Evolutionary conservation across 2,888 invertebrate species (phyloP).

Genomic region (Drosophila melanocephala): DNA sequence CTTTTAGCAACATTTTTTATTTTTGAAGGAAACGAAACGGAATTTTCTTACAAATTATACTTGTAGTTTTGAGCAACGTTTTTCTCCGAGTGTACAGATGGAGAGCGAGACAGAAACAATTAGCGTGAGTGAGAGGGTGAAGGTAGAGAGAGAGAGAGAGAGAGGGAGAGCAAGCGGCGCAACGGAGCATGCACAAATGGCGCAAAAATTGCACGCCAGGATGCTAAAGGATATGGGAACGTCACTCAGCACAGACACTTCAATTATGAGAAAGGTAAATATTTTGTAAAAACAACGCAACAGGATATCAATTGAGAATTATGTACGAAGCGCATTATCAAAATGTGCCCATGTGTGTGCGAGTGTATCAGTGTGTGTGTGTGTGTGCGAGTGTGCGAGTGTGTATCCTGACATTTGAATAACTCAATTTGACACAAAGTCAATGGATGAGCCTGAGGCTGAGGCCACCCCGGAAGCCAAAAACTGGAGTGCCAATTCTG

Average conservation of each 20-base stretch:
- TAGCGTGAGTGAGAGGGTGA: not conserved
- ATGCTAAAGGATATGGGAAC: conserved; percentile 55
- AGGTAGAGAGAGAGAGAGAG: not conserved
- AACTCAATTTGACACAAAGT: conserved; percentile 81
- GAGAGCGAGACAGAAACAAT: not conserved
- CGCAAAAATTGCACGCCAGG: conserved; percentile 71
- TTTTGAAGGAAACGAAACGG: not conserved
- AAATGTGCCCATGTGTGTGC: conserved; percentile 73
- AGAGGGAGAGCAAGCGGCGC: not conserved
- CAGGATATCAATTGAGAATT: conserved; percentile 84
- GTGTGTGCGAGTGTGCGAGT: conserved; percentile 12
- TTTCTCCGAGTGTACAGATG: not conserved
- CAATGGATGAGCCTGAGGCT: conserved; percentile 71
- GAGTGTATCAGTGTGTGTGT: not conserved
- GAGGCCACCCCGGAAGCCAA: conserved; percentile 79
- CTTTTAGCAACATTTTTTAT: not conserved
- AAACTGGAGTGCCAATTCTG: conserved; percentile 62
- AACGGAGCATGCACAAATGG: conserved; percentile 58
- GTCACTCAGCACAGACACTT: conserved; percentile 72
- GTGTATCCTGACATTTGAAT: conserved; percentile 67
- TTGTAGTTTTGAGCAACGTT: not conserved
- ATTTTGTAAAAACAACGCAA: conserved; percentile 84
- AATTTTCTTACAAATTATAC: not conserved
- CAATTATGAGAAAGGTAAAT: conserved; percentile 83
- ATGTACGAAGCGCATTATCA: conserved; percentile 70